A percentile compares a stretch with the other conserved stretches of the same genome.
Conservation (phyloP, 2,888 invertebrate species). For the Galerucella nymphaeae region DNA sequence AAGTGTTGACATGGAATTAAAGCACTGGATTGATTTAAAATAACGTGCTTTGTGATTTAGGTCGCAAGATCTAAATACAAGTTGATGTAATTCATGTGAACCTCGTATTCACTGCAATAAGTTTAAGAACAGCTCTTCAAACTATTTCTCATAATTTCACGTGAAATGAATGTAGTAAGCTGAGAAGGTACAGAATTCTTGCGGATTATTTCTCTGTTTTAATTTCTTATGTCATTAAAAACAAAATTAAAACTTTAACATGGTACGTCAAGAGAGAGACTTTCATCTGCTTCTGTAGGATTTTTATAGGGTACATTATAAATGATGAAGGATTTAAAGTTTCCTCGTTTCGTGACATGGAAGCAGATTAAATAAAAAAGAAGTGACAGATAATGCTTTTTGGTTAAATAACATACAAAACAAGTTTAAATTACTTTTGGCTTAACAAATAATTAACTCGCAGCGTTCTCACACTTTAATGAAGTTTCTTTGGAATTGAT, state of each 20-base stretch:
- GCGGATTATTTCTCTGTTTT: conserved; percentile 31
- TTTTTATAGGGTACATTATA: conserved; percentile 44
- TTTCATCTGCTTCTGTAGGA: conserved; percentile 37
- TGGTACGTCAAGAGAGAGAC: conserved; percentile 36
- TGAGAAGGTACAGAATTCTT: conserved; percentile 15
- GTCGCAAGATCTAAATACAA: no score
- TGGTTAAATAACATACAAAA: conserved; percentile 47
- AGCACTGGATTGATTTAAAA: no score
- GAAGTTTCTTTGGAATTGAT: no score
- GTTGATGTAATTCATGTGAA: no score
- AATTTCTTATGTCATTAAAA: conserved; percentile 41
- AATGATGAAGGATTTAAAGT: conserved; percentile 53
- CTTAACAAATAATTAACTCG: conserved; percentile 14
- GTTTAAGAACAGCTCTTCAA: not conserved
- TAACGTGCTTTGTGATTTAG: no score
- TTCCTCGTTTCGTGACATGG: conserved; percentile 48
- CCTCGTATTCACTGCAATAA: no score
- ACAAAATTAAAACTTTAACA: conserved; percentile 41
- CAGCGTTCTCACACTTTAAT: not conserved
- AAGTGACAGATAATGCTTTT: conserved; percentile 49
- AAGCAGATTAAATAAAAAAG: conserved; percentile 49
- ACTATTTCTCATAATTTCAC: no score
- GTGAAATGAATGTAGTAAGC: not conserved
- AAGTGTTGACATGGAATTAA: no score
- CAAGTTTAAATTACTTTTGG: conserved; percentile 52